phyloP scores from a whole-genome alignment of 2,888 invertebrate species.

The Nomada flava region DNA sequence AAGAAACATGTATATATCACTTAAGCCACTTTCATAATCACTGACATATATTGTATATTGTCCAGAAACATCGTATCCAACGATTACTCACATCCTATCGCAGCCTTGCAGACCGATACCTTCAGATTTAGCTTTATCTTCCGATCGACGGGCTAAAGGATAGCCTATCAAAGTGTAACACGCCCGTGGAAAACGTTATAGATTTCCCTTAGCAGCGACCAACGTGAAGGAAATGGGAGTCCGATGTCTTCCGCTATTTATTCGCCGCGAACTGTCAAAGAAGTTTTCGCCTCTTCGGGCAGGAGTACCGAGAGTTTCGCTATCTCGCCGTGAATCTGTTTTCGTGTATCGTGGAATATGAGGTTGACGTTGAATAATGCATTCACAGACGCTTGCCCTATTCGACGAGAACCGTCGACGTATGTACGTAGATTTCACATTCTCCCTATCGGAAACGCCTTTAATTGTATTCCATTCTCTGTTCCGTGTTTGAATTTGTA shows the following conservation, averaged over 20 bases:
- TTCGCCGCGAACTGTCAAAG: constrained; percentile 47
- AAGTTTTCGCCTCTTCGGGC: constrained; percentile 18
- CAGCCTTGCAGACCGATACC: neutral
- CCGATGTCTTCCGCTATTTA: constrained; percentile 40
- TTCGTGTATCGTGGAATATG: constrained; percentile 53
- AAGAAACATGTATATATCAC: too few species aligned
- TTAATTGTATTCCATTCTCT: constrained; percentile 40
- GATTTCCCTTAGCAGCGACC: constrained; percentile 30
- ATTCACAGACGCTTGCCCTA: constrained; percentile 25
- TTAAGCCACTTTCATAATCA: too few species aligned
- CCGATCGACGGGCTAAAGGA: constrained; percentile 38
- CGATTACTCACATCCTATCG: constrained; percentile 40
- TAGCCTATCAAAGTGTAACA: constrained; percentile 52
- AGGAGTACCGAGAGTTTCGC: constrained; percentile 37
- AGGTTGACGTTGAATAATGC: constrained; percentile 61
- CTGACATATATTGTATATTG: constrained; percentile 14
- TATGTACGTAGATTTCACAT: constrained; percentile 5
- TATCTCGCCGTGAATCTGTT: constrained; percentile 49
- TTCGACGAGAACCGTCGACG: neutral
- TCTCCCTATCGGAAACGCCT: constrained; percentile 32
- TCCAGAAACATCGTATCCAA: neutral
- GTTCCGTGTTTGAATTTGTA: neutral
- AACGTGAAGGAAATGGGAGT: constrained; percentile 31
- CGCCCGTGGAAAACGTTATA: constrained; percentile 19
- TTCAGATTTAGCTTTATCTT: constrained; percentile 41